Conservation (phyloP, 2,797 vertebrate species). For the Protosalanx chinensis region DNA sequence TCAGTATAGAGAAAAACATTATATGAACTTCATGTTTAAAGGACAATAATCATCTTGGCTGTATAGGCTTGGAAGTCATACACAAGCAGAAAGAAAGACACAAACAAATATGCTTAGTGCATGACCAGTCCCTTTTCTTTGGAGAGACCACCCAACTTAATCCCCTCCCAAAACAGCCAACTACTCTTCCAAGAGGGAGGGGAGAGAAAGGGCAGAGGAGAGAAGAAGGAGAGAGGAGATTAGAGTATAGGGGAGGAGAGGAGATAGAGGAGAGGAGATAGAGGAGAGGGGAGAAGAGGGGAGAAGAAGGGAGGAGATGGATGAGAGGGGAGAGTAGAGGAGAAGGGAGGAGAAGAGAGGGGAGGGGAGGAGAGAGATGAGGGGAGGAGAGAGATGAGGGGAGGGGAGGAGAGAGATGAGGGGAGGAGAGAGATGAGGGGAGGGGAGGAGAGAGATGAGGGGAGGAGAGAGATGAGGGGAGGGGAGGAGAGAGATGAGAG, state of each 20-base stretch:
- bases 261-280: not conserved
- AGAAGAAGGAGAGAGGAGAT: not conserved
- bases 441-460: not conserved
- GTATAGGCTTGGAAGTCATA: not conserved
- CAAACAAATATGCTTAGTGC: not conserved
- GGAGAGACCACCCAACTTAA: not conserved
- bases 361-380: not conserved
- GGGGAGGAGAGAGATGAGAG: slow-evolving; percentile 1
- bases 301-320: not conserved
- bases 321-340: not conserved
- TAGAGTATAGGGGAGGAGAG: not conserved
- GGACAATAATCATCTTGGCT: not conserved
- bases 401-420: not conserved
- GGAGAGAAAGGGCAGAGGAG: not conserved
- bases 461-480: not conserved
- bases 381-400: not conserved
- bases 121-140: not conserved
- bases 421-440: not conserved
- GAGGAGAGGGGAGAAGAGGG: not conserved
- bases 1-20: slow-evolving; percentile 69
- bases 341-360: not conserved
- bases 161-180: not conserved
- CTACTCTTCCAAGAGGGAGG: not conserved
- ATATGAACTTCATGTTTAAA: slow-evolving; percentile 54
- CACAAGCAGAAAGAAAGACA: not conserved